A percentile compares a stretch with the other conserved stretches of the same genome.
phyloP scores from a whole-genome alignment of 2,113 vertebrate genomes.

The Orientallactaga bullata region DNA sequence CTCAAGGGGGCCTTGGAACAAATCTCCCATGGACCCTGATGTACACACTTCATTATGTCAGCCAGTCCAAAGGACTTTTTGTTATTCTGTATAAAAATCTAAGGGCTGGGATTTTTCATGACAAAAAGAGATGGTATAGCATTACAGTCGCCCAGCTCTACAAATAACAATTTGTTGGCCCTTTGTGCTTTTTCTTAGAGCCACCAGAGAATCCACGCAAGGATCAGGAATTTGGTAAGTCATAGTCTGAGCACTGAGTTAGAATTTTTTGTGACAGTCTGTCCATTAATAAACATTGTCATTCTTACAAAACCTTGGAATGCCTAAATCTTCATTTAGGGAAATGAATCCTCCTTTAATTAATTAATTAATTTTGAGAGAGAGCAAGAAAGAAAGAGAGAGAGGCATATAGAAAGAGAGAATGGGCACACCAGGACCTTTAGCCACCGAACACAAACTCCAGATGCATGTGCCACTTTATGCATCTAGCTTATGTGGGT shows the following conservation, averaged over 20 bases:
- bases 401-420: too few species aligned
- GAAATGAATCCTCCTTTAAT: background rate
- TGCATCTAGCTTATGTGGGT: too few species aligned
- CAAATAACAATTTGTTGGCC: slow-evolving; percentile 49
- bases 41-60: background rate
- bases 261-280: slow-evolving; percentile 9
- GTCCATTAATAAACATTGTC: background rate
- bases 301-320: slow-evolving; percentile 12
- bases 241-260: background rate
- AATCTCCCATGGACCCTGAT: background rate
- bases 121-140: background rate
- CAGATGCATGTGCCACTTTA: too few species aligned
- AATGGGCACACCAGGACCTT: too few species aligned
- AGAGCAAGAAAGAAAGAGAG: too few species aligned
- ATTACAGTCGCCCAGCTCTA: background rate
- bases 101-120: background rate
- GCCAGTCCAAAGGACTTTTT: background rate
- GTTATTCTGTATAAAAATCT: slow-evolving; percentile 8
- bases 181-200: slow-evolving; percentile 70
- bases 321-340: background rate
- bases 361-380: too few species aligned
- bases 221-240: slow-evolving; percentile 24
- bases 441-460: too few species aligned
- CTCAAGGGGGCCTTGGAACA: background rate
- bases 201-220: background rate